Evolutionary conservation across 2,888 invertebrate species (phyloP).

Genomic region (Melanostoma mellinum): DNA sequence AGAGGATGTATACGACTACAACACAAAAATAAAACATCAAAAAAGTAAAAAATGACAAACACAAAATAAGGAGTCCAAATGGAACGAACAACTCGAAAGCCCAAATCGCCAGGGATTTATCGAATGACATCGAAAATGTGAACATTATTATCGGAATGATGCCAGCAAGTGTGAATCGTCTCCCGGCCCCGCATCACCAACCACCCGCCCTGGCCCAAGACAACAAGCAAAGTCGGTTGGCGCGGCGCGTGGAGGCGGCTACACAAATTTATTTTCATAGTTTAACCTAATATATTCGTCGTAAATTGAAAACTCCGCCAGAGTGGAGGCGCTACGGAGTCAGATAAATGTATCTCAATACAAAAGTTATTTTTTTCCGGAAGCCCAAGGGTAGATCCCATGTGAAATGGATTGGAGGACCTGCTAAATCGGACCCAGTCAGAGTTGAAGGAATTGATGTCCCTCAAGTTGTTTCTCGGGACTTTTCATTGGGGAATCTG

Average conservation of each 20-base stretch:
- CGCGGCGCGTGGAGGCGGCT: background rate
- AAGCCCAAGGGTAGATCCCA: constrained; percentile 19
- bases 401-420: constrained; percentile 27
- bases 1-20: background rate
- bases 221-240: constrained; percentile 15
- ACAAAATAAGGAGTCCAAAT: constrained; percentile 23
- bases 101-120: constrained; percentile 72
- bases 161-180: constrained; percentile 64
- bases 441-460: constrained; percentile 16
- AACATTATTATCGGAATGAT: constrained; percentile 66
- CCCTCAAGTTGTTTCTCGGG: constrained; percentile 52
- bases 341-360: constrained; percentile 1
- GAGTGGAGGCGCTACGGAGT: background rate
- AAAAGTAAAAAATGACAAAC: constrained; percentile 12
- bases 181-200: constrained; percentile 3
- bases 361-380: constrained; percentile 22
- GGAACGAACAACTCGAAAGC: constrained; percentile 44
- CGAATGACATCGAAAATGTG: constrained; percentile 68
- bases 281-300: constrained; percentile 69
- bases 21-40: constrained; percentile 10
- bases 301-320: constrained; percentile 68
- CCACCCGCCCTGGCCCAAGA: constrained; percentile 24
- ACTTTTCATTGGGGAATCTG: constrained; percentile 45
- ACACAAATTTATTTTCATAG: constrained; percentile 68
- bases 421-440: constrained; percentile 18